phyloP scores from a whole-genome alignment of 64 coral and sea anemone genomes.

The Stylophora pistillata region DNA sequence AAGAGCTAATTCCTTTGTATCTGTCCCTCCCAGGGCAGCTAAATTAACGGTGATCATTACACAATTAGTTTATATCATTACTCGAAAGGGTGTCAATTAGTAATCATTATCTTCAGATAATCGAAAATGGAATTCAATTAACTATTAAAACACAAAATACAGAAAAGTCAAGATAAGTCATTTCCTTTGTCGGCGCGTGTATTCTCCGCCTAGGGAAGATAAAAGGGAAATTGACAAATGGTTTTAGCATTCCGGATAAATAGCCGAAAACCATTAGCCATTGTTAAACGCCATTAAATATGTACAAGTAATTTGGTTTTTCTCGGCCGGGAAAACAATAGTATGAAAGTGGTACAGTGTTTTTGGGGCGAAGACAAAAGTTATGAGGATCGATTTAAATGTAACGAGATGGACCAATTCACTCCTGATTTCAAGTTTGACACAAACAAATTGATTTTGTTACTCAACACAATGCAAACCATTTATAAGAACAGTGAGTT shows the following conservation, averaged over 20 bases:
- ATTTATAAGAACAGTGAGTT: slow-evolving; percentile 56
- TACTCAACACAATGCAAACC: slow-evolving; percentile 58
- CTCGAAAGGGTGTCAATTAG: slow-evolving; percentile 98
- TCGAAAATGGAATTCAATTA: slow-evolving; percentile 99
- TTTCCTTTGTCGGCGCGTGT: slow-evolving; percentile 84
- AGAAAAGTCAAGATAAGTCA: slow-evolving; percentile 85
- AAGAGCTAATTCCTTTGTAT: slow-evolving; percentile 57
- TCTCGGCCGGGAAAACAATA: slow-evolving; percentile 53
- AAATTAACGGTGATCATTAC: slow-evolving; percentile 97
- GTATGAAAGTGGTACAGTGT: slow-evolving; percentile 30
- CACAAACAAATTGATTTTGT: slow-evolving; percentile 64
- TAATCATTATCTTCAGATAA: slow-evolving; percentile 98
- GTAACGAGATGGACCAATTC: slow-evolving; percentile 39
- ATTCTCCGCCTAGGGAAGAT: slow-evolving; percentile 67
- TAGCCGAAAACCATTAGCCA: slow-evolving; percentile 83
- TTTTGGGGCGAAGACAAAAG: neutral
- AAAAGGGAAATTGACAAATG: slow-evolving; percentile 87
- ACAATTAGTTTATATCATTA: slow-evolving; percentile 99
- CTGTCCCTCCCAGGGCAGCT: slow-evolving; percentile 50
- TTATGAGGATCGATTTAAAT: slow-evolving; percentile 14
- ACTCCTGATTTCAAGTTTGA: slow-evolving; percentile 75
- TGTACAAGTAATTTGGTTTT: slow-evolving; percentile 61
- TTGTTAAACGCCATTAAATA: slow-evolving; percentile 76
- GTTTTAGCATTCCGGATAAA: slow-evolving; percentile 75
- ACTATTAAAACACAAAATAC: slow-evolving; percentile 99